Evolutionary conservation across 2,797 vertebrate species (phyloP).

Genomic region (Syndactyla subalaris): DNA sequence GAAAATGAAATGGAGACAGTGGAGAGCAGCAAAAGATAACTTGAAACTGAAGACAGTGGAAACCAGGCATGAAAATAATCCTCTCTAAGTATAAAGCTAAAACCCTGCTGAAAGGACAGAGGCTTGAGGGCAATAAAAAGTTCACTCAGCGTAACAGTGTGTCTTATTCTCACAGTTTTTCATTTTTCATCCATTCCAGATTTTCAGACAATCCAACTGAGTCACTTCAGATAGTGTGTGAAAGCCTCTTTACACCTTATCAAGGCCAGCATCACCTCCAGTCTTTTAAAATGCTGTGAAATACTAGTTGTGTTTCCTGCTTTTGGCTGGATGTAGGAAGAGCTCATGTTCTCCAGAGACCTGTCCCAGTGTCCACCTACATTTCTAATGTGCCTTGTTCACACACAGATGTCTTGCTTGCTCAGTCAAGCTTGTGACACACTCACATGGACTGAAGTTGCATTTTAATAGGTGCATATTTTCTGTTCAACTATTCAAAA

Average conservation of each 20-base stretch:
- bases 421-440: accelerated
- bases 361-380: background rate
- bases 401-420: background rate
- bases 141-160: background rate
- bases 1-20: background rate
- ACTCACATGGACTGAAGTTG: background rate
- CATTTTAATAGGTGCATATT: background rate
- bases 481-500: background rate
- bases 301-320: accelerated
- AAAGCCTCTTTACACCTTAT: background rate
- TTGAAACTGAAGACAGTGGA: background rate
- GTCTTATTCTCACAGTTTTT: background rate
- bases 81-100: background rate
- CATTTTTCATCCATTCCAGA: background rate
- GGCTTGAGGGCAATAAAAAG: background rate
- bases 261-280: background rate
- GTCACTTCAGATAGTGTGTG: background rate
- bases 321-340: background rate
- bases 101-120: background rate
- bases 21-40: background rate
- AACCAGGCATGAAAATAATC: conserved; percentile 21
- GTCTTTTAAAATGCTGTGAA: background rate
- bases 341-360: background rate
- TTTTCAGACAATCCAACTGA: background rate
- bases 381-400: accelerated